Conservation (phyloP, 2,888 invertebrate genomes). For the Trilocha varians region DNA sequence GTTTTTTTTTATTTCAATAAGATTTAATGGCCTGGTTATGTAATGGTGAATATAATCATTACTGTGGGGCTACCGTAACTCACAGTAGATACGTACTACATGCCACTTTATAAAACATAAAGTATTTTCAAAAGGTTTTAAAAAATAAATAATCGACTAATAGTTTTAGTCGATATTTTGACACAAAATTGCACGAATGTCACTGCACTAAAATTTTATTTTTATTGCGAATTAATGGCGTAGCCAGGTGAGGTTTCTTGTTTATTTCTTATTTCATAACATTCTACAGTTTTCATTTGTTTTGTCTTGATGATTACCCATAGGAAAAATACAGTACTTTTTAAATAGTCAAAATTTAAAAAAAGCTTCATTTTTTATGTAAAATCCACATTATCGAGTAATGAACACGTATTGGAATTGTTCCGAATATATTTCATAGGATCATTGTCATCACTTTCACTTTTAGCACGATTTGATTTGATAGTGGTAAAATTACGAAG, state of each 20-base stretch:
- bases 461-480: slow-evolving; percentile 61
- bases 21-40: no score
- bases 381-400: slow-evolving; percentile 62
- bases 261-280: slow-evolving; percentile 67
- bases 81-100: no score
- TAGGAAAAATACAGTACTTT: slow-evolving; percentile 62
- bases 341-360: slow-evolving; percentile 67
- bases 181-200: slow-evolving; percentile 11
- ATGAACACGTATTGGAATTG: slow-evolving; percentile 72
- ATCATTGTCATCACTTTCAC: slow-evolving; percentile 74
- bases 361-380: slow-evolving; percentile 58
- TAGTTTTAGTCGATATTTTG: neutral
- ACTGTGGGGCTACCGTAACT: no score
- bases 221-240: slow-evolving; percentile 74
- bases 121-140: no score
- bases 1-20: no score
- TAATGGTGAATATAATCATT: no score
- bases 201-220: slow-evolving; percentile 41
- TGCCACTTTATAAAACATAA: no score
- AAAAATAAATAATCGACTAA: no score
- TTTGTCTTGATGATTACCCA: slow-evolving; percentile 67
- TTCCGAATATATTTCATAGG: slow-evolving; percentile 70
- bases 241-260: slow-evolving; percentile 73
- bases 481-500: slow-evolving; percentile 54
- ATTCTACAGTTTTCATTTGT: slow-evolving; percentile 69